Conservation (phyloP, 2,888 invertebrate genomes). For the Priocnemis perturbator region DNA sequence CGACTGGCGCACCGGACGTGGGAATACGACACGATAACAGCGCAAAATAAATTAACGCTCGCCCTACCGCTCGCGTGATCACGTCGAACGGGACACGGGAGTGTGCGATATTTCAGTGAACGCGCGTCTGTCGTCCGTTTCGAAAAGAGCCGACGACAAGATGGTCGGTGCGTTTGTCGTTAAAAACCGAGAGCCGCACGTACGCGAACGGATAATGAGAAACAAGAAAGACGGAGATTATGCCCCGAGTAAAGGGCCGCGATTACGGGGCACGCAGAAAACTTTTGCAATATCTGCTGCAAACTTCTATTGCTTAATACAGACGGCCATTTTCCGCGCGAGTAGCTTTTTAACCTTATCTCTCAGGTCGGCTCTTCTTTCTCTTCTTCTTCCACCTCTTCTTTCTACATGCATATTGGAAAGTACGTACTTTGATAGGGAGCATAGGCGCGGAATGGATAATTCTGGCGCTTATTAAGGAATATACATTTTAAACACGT, state of each 20-base stretch:
- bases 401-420: no score
- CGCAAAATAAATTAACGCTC: not conserved
- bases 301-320: conserved; percentile 30
- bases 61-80: not conserved
- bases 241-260: not conserved
- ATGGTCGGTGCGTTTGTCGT: no score
- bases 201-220: conserved; percentile 3
- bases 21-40: not conserved
- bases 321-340: conserved; percentile 25
- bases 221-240: conserved; percentile 6
- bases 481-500: no score
- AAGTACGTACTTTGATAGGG: no score
- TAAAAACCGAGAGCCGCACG: not conserved
- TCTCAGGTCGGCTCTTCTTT: not conserved
- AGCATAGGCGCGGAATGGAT: no score
- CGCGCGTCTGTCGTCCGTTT: no score
- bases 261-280: conserved; percentile 34
- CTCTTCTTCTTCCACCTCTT: not conserved
- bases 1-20: not conserved
- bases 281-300: conserved; percentile 47
- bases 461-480: no score
- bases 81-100: no score
- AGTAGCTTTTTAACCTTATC: conserved; percentile 32
- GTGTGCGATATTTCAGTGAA: no score
- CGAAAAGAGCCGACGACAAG: no score